Evolutionary conservation across 1,140 invertebrate species (phyloP), one percentile per base, ranked within the genome.

Genomic region (Calliphora vicina): DNA sequence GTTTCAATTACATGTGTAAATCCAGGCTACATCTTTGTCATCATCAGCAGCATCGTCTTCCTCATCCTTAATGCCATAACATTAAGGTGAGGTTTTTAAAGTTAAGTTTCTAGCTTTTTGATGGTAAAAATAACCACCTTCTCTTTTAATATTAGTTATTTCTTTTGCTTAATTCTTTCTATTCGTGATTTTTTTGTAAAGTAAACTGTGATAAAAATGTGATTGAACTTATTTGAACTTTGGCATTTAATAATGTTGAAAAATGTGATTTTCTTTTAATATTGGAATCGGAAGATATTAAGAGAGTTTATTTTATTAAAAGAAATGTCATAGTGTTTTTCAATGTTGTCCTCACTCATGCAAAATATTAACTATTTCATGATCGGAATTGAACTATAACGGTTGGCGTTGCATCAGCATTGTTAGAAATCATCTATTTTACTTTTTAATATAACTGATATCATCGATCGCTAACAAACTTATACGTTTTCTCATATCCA

Each of bases 41-140:
- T 71, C 17, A 26, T 74, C 72, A 45, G 12, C 45, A 13, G 12
- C 45, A 50, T 12, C 12, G 26, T 74, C 72, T 17, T 50, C 45
- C 45, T 50, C 45, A 50, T 50, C 45, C 13, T 50, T 50, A 50
- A 50, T 50, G 35, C 35, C 6, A 10, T 35, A 35, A 35, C 2
- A 74, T 74, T 74, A 74, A 74, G 72, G 72, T 74, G 72, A 74
- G 72, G 72, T 29, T 74, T 27, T 74, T 72, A 72, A 29, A n/a
- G 72, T 74, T 35, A 35, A 27, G 72, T 74, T 15, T 15, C 35
- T n/a, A n/a, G n/a, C n/a, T n/a, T 15, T 74, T 74, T 74, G 1
- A 13, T 26, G 6, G 35, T 74, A 35, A 13, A 29, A 73, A 73
- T 15, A 73, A n/a, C 20, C 71, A 27, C 71, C 26, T 15, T 73